Evolutionary conservation across 2,113 vertebrate species (phyloP).

Genomic region (Desmodus rotundus): DNA sequence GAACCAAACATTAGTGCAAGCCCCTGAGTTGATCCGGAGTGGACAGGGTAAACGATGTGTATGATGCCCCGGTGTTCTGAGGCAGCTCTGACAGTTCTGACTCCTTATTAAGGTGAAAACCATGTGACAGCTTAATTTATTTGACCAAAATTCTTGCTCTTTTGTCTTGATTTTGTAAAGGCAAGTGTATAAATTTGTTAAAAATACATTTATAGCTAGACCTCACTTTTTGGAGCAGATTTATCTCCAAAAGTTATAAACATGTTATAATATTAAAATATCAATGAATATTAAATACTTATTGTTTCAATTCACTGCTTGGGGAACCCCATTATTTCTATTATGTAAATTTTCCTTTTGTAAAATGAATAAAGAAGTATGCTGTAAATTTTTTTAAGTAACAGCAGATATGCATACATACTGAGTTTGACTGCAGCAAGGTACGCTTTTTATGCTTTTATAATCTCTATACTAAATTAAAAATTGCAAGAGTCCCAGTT

Average conservation of each 20-base stretch:
- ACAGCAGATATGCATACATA: not conserved
- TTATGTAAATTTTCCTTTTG: not conserved
- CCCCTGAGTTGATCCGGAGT: not conserved
- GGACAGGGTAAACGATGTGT: too few relatives aligned
- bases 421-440: not conserved
- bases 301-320: not conserved
- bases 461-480: not conserved
- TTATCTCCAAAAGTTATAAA: not conserved
- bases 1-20: not conserved
- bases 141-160: not conserved
- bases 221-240: not conserved
- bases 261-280: not conserved
- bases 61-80: not conserved
- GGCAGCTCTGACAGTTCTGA: not conserved
- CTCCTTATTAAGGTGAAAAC: not conserved
- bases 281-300: not conserved
- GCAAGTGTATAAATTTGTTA: not conserved
- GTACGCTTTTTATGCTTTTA: not conserved
- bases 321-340: not conserved
- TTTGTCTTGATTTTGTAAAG: constrained; percentile 16
- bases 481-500: not conserved
- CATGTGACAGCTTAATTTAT: not conserved
- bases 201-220: not conserved
- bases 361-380: not conserved
- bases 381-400: not conserved